Base-by-base conservation (phyloP, 2,888 invertebrate species). In the Polydrusus cervinus region DNA sequence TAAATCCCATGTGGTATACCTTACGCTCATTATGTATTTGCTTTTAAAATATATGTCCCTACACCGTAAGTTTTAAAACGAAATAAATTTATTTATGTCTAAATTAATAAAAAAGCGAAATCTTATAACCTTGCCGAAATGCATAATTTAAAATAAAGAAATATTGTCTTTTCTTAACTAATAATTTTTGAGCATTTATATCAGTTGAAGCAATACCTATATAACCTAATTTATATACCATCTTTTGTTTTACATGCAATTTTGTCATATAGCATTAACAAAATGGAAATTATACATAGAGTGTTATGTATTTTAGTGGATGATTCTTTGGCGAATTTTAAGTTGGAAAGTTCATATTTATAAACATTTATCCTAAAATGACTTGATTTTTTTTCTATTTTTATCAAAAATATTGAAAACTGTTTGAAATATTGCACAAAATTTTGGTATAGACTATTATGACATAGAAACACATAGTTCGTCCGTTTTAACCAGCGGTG, bases 1-100 rank as follows among this genome's bases (percentile, higher is more conserved):
- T 34, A 34, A 34, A 34, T 34, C 7, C 10, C 34, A 7, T 25
- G 60, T 13, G 47, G 55, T 40, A 51, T 53, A 30, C n/a, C 13
- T 30, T 25, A 51, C 18, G 51, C 51, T 51, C 20, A 7, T 51
- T 20, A 53, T 30, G 53, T 53, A 53, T 53, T 20, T 30, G 20
- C 53, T 53, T 53, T 18, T 47, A 65, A 49, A 49, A 30, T 53
- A 66, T 66, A 38, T 71, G 9, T 68, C 73, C 73, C 73, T 68
- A 73, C 73, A 73, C 73, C 73, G 61, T 62, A 73, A 61, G 45
- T 49, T 61, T 38, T 14, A 55, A 69, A 71, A 62, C 51, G 3
- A 60, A 62, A 51, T 38, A 40, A 69, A 47, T 47, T 61, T 61
- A 55, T 38, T 43, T 47, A n/a, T 40, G 45, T 47, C 45, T 62